These are phyloP conservation scores for Chelonoidis abingdonii DNA, from an alignment of 2,113 vertebrate genomes.

Conservation along the genomic window DNA sequence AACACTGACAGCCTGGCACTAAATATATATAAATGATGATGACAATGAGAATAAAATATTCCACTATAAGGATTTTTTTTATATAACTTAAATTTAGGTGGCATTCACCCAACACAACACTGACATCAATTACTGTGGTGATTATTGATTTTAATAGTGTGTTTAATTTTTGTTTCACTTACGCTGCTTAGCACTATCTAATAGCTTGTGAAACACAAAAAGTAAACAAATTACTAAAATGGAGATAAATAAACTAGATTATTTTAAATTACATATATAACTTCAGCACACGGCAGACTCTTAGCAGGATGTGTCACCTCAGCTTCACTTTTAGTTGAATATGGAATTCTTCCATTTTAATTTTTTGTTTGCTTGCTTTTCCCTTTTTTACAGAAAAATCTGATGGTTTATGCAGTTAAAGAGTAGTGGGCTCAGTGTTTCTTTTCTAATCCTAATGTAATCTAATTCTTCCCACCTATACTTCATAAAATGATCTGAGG, in stretches of 20 bases:
- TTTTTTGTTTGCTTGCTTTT: neutral
- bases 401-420: neutral
- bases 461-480: neutral
- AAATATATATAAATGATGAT: neutral
- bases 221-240: neutral
- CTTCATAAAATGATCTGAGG: neutral
- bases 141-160: neutral
- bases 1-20: fast-evolving
- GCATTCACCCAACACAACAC: neutral
- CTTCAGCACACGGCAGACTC: neutral
- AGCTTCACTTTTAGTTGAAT: neutral
- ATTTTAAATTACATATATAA: neutral
- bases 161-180: neutral
- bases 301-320: neutral
- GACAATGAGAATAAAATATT: neutral
- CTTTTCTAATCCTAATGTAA: neutral
- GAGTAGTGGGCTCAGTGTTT: neutral
- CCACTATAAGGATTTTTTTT: neutral
- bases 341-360: neutral
- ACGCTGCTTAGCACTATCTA: neutral
- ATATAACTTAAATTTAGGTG: neutral
- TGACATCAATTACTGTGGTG: neutral
- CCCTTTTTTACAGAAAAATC: neutral
- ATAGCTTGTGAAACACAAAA: neutral
- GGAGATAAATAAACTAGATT: neutral